Base-by-base conservation (phyloP, 2,888 invertebrate species). In the Latrodectus elegans region DNA sequence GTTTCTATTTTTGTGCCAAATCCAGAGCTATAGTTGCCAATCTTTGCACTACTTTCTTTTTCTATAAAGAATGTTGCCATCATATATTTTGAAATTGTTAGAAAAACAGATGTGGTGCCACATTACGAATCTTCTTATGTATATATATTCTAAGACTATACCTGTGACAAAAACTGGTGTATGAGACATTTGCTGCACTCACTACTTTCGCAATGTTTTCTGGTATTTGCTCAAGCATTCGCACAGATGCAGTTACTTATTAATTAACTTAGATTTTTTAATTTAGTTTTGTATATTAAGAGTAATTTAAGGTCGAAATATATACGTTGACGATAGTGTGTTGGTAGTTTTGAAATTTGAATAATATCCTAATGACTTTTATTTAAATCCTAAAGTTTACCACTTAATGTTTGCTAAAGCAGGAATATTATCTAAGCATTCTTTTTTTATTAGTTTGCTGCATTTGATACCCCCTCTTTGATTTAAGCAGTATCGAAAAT, bases 1-100 rank as follows among this genome's bases (percentile, higher is more conserved):
- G 10, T 60, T 70, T 87, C 55, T 81, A 87, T 87, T 81, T 87
- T 87, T 87, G 86, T 87, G 86, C 86, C 86, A 87, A 87, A 86
- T 53, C 65, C 52, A 77, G 53, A 81, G 51, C 70, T 65, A 80
- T 64, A 49, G 65, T 81, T 81, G 86, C 81, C 81, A 87, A 87
- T 68, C 22, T 26, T 38, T 73, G 81, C 77, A 87, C 81, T 76
- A 80, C 80, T 80, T 75, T 75, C 72, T 71, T 65, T 76, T 72
- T 71, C 81, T 77, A 77, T 85, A 71, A 77, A 72, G 77, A 77
- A 75, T 53, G 60, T 75, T 64, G 75, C 65, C 22, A 55, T 72
- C 81, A 38, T 38, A 81, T 87, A 87, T 81, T 86, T 86, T 86
- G 71, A 87, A 81, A 87, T 77, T 87, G 77, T 87, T 81, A 68